Evolutionary conservation across 2,888 invertebrate species (phyloP).

Genomic region (Auanema sp.): DNA sequence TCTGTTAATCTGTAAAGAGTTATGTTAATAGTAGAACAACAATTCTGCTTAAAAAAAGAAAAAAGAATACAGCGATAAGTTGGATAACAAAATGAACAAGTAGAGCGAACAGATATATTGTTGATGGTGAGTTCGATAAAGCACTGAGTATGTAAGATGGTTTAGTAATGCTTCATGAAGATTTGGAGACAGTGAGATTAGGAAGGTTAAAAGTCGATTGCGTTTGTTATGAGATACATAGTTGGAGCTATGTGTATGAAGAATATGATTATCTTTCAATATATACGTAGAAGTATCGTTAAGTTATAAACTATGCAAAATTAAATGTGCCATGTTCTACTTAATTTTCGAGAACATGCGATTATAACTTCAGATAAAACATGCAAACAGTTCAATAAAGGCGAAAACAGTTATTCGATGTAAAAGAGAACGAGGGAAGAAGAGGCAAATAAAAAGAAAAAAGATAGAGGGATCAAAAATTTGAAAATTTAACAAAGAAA

Average conservation of each 20-base stretch:
- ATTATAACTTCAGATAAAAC: neutral
- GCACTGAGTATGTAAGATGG: neutral
- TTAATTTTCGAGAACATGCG: neutral
- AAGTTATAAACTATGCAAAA: too few species aligned
- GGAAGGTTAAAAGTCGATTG: too few species aligned
- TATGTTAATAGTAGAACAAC: neutral
- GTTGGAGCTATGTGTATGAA: too few species aligned
- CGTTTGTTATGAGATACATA: too few species aligned
- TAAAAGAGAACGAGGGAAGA: neutral
- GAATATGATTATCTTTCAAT: too few species aligned
- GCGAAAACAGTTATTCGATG: neutral
- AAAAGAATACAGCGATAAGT: constrained; percentile 7
- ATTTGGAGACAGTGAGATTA: too few species aligned
- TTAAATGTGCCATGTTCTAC: too few species aligned
- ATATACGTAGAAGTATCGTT: too few species aligned
- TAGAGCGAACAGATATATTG: neutral
- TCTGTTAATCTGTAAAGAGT: neutral
- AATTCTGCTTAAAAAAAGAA: neutral
- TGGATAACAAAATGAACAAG: constrained; percentile 4
- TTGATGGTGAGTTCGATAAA: neutral
- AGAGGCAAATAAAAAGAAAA: neutral
- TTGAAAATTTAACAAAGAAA: neutral
- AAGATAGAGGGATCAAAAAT: neutral
- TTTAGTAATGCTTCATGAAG: too few species aligned
- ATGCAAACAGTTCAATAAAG: neutral